Base-by-base conservation (phyloP, 92 coral and sea anemone species). In the Pocillopora meandrina region DNA sequence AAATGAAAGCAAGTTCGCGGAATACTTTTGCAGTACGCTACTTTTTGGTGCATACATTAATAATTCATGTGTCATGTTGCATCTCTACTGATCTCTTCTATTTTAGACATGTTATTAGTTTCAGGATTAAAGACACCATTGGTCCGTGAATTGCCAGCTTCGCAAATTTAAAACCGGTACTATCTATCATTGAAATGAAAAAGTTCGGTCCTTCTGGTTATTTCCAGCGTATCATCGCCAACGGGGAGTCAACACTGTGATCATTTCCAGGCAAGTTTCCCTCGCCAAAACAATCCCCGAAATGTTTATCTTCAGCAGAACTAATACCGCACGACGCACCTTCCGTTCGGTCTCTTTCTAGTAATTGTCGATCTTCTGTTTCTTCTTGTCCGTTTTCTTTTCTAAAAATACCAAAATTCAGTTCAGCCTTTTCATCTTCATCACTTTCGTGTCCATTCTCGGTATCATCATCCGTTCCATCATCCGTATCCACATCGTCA, bases 121-220 rank as follows among this genome's bases (percentile, higher is more conserved):
- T 42, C 52, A 42, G 52, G 8, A 42, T 3, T 3, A 42, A 3
- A 42, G 52, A 26, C 31, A 26, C 31, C 31, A 26, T 26, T 26
- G 31, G 31, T 26, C 31, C 31, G 31, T 26, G 31, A 26, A 42
- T 42, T 42, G 8, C 52, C 52, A 3, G 52, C 52, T 42, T 42
- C 8, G 52, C 5, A 42, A 42, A 42, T 42, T 42, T 42, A 42
- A 42, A 42, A 65, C 17, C 7, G 12, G 23, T 36, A 58, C 69
- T 82, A 82, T 82, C 78, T 36, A n/a, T 71, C 62, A 12, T 19
- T 56, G 9, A 72, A 61, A 16, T 58, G 71, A 60, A 72, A 35
- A 17, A 69, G 78, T 36, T 15, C 71, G 61, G 60, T 57, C 35
- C 11, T 35, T 23, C 13, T 73, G 11, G 63, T 33, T n/a, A 81